Evolutionary conservation across 1,140 invertebrate genomes (phyloP).

Genomic region (Akabosia matsudoensis): DNA sequence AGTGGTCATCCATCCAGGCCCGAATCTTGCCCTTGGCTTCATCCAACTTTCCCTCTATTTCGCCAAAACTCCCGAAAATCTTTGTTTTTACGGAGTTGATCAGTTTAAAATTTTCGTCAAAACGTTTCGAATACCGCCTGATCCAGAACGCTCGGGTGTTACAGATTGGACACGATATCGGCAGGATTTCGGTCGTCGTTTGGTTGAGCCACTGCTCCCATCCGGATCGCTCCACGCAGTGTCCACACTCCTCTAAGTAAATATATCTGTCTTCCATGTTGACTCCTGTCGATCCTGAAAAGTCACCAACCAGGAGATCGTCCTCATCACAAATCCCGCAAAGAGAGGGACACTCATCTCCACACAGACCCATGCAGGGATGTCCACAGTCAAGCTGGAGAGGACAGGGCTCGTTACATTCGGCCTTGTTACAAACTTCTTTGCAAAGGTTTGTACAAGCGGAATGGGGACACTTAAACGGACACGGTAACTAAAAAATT

Average conservation of each 20-base stretch:
- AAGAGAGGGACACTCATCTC: conserved; percentile 55
- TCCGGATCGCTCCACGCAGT: conserved; percentile 57
- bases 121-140: conserved; percentile 59
- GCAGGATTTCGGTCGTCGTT: conserved; percentile 38
- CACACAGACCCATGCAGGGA: conserved; percentile 64
- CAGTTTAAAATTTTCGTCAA: conserved; percentile 57
- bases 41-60: neutral
- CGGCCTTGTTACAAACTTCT: conserved; percentile 54
- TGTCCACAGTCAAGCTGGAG: conserved; percentile 57
- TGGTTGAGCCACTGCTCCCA: conserved; percentile 58
- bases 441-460: conserved; percentile 59
- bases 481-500: conserved; percentile 39
- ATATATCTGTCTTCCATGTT: conserved; percentile 54
- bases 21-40: neutral
- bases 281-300: conserved; percentile 57
- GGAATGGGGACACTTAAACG: conserved; percentile 55
- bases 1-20: neutral
- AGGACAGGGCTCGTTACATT: conserved; percentile 57
- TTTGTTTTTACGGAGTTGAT: conserved; percentile 59
- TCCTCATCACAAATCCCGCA: neutral
- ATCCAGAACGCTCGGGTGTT: conserved; percentile 61
- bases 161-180: conserved; percentile 60
- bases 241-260: conserved; percentile 62
- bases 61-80: conserved; percentile 50
- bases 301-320: conserved; percentile 49